phyloP scores from a whole-genome alignment of 2,113 vertebrate genomes.

The Cinclus mexicanus region DNA sequence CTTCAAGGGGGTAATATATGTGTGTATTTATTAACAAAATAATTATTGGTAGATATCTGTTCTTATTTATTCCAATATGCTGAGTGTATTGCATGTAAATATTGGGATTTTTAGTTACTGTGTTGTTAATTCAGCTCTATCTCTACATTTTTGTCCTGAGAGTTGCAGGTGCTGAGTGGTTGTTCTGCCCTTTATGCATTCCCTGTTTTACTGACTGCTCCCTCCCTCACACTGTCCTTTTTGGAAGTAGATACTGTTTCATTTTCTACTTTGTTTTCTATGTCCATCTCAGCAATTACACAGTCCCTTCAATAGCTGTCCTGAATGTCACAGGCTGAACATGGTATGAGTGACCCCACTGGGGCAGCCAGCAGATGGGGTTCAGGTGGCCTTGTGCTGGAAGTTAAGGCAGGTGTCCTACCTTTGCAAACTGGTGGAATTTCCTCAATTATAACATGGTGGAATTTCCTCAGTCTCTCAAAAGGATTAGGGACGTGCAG shows the following conservation, averaged over 20 bases:
- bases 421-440: neutral
- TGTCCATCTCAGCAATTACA: neutral
- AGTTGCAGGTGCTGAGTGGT: neutral
- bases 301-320: neutral
- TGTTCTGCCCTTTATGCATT: neutral
- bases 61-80: neutral
- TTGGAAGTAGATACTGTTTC: neutral
- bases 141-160: neutral
- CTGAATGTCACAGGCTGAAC: neutral
- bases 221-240: neutral
- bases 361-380: neutral
- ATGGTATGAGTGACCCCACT: fast-evolving
- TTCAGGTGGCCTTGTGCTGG: neutral
- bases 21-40: neutral
- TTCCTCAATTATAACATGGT: neutral
- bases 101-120: neutral
- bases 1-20: neutral
- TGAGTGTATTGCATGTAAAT: neutral
- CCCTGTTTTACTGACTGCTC: neutral
- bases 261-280: neutral
- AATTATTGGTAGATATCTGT: neutral
- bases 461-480: neutral
- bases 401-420: neutral
- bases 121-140: neutral
- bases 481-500: neutral